A percentile compares a stretch with the other conserved stretches of the same genome.
These are phyloP conservation scores for Ctenoplectra terminalis DNA, from an alignment of 1,140 invertebrate species.

Conservation along the genomic window DNA sequence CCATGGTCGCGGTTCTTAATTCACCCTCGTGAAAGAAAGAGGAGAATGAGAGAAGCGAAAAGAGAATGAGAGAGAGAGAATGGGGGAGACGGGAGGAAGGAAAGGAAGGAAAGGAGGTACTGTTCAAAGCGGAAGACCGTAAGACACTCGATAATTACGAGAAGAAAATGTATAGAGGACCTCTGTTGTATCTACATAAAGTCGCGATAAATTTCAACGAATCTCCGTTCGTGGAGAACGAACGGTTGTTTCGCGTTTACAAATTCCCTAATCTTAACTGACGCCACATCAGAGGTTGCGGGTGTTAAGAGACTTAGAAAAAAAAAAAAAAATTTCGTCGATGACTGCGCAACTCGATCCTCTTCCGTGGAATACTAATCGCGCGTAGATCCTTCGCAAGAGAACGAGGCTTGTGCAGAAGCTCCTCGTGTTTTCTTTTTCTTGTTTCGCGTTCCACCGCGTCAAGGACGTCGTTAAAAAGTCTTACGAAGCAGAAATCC, in stretches of 20 bases:
- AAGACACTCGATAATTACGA: slow-evolving; percentile 64
- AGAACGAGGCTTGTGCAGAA: neutral
- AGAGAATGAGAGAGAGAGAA: too few species aligned
- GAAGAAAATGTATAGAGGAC: slow-evolving; percentile 52
- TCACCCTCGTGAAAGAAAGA: slow-evolving; percentile 40
- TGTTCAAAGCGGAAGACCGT: slow-evolving; percentile 39
- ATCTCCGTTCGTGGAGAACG: slow-evolving; percentile 10
- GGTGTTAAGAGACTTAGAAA: slow-evolving; percentile 5
- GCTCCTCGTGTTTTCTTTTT: neutral
- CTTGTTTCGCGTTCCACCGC: neutral
- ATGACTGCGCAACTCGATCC: slow-evolving; percentile 58
- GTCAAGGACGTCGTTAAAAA: slow-evolving; percentile 35
- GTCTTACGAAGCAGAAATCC: slow-evolving; percentile 42
- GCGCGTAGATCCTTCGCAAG: slow-evolving; percentile 6
- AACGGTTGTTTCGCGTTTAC: slow-evolving; percentile 24
- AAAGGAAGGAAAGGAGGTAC: neutral
- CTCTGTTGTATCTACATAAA: slow-evolving; percentile 31
- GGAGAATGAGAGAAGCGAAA: neutral
- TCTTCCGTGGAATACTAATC: slow-evolving; percentile 56
- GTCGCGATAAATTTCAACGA: slow-evolving; percentile 16
- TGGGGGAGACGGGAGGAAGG: neutral
- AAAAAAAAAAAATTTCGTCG: slow-evolving; percentile 25
- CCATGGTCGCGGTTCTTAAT: slow-evolving; percentile 38
- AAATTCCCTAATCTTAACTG: slow-evolving; percentile 14
- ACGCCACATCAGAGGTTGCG: neutral